phyloP scores from a whole-genome alignment of 2,797 vertebrate genomes.

The Scomberomorus guttatus region DNA sequence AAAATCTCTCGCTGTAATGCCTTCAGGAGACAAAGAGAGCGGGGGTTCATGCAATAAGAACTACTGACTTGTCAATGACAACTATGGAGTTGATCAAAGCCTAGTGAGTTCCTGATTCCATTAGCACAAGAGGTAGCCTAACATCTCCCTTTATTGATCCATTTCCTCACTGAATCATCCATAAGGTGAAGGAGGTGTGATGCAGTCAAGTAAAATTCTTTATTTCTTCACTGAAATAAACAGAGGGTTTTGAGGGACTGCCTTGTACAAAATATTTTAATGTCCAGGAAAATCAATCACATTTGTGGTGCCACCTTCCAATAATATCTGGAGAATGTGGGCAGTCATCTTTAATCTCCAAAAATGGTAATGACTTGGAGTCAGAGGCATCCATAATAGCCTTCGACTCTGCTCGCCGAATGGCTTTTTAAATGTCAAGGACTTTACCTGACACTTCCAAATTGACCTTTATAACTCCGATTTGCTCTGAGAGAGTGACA shows the following conservation, averaged over 20 bases:
- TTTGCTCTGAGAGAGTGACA: conserved; percentile 74
- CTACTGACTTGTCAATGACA: conserved; percentile 66
- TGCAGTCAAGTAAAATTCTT: conserved; percentile 40
- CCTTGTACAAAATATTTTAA: conserved; percentile 54
- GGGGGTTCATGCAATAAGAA: conserved; percentile 56
- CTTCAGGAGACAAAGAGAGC: conserved; percentile 78
- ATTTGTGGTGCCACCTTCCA: conserved; percentile 55
- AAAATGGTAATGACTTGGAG: conserved; percentile 78
- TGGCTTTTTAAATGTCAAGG: conserved; percentile 88
- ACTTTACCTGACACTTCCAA: conserved; percentile 82
- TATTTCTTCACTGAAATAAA: conserved; percentile 34
- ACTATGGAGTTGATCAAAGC: conserved; percentile 72
- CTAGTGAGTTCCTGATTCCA: conserved; percentile 62
- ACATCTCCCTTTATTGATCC: conserved; percentile 67
- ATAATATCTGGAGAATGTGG: conserved; percentile 60
- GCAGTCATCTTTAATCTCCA: conserved; percentile 80
- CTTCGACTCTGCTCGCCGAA: conserved; percentile 75
- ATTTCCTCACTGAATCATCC: conserved; percentile 43
- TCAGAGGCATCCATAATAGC: conserved; percentile 75
- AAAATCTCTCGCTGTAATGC: conserved; percentile 87
- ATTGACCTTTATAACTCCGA: conserved; percentile 82
- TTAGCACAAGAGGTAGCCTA: conserved; percentile 53
- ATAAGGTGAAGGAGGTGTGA: conserved; percentile 43
- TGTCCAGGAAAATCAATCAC: conserved; percentile 54
- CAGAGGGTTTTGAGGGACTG: conserved; percentile 24